Base-by-base conservation (phyloP, 1,140 invertebrate species). In the Paraescarpia echinospica region DNA sequence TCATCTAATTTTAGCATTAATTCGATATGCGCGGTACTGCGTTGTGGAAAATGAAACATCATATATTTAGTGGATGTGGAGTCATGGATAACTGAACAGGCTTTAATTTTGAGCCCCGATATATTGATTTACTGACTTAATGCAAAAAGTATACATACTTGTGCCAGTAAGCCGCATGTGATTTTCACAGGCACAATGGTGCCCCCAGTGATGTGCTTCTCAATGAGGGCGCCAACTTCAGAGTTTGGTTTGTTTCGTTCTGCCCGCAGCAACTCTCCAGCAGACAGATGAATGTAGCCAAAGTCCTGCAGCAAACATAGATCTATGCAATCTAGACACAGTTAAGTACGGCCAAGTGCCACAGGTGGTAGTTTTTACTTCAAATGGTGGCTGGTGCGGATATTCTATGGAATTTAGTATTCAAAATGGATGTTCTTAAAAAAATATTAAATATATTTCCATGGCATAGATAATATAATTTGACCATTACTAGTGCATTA, bases 111-210 rank as follows among this genome's bases (percentile, higher is more conserved):
- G n/a, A n/a, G n/a, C n/a, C n/a, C n/a, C n/a, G n/a, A n/a, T n/a
- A n/a, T n/a, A n/a, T n/a, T n/a, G n/a, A 41, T 41, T 41, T 12
- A 6, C 12, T 41, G 4, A 41, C 12, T 41, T 12, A 41, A 41
- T 4, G 41, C 41, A 41, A 12, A 41, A 89, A 90, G 89, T 48
- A 92, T 91, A 51, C 92, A 95, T 94, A 97, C 97, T 93, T 97
- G 97, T 95, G 98, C 98, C 33, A 99, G 96, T 18, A 99, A 97
- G 92, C 97, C 98, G 96, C 99, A 99, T 33, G 99, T 99, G 93
- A 99, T 99, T 96, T 99, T 98, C 0, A 99, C 99, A 33, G 99
- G 99, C 0, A 99, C 99, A 94, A 99, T 99, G 92, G 97, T 98
- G 31, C 99, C 99, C 96, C 99, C 98, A 59, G 97, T 97, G 91